A percentile compares a stretch with the other conserved stretches of the same genome.
Evolutionary conservation across 2,888 invertebrate species (phyloP).

Genomic region (Oscheius sp.): DNA sequence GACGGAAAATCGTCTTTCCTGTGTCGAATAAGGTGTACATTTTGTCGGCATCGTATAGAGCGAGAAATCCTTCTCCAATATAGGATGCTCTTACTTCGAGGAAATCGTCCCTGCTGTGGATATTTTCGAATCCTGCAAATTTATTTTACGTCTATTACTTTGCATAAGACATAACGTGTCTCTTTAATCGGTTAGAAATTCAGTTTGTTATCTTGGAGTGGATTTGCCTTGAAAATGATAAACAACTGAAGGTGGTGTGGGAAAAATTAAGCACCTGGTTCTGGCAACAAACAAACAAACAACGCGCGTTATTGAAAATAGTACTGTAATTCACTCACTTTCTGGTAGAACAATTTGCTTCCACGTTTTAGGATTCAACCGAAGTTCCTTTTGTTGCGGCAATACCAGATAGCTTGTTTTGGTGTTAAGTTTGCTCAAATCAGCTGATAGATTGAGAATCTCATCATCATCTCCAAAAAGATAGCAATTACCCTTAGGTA

Average conservation of each 20-base stretch:
- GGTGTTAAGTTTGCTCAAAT: not conserved
- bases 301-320: no score
- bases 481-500: not conserved
- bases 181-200: no score
- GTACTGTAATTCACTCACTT: no score
- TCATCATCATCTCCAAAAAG: constrained; percentile 15
- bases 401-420: not conserved
- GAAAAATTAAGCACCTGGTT: no score
- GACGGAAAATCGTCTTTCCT: not conserved
- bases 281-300: no score
- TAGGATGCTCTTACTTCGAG: not conserved
- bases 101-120: not conserved
- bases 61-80: constrained; percentile 8
- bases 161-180: no score
- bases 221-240: no score
- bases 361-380: not conserved
- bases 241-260: no score
- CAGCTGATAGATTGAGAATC: not conserved
- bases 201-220: no score
- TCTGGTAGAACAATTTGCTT: not conserved
- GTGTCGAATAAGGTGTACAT: constrained; percentile 14
- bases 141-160: not conserved
- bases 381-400: not conserved
- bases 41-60: constrained; percentile 15
- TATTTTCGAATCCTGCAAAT: constrained; percentile 1